Evolutionary conservation across 1,140 invertebrate genomes (phyloP).

Genomic region (Pollicipes pollicipes): DNA sequence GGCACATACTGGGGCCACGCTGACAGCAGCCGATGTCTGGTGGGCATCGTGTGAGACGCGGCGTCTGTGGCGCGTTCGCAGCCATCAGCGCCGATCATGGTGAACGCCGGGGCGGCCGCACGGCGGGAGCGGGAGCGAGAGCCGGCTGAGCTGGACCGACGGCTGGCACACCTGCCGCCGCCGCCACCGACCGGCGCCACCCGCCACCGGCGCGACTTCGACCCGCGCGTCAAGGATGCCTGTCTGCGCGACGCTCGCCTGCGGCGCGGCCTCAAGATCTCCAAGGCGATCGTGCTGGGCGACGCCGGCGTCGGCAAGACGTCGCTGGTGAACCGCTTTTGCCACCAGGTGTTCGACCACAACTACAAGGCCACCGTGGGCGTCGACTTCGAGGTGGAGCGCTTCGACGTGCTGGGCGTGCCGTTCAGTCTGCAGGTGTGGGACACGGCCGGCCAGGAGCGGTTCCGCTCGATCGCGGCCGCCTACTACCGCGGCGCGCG

Average conservation of each 20-base stretch:
- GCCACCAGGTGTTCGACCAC: conserved; percentile 52
- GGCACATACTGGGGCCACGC: too few species aligned
- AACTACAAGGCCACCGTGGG: conserved; percentile 78
- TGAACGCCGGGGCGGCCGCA: conserved; percentile 28
- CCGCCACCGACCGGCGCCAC: conserved; percentile 10
- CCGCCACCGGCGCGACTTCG: conserved; percentile 27
- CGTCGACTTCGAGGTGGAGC: conserved; percentile 75
- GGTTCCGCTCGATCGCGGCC: conserved; percentile 70
- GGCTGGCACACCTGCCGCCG: conserved; percentile 21
- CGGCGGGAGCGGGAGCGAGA: conserved; percentile 46
- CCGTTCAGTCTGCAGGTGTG: conserved; percentile 76
- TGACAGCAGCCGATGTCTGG: too few species aligned
- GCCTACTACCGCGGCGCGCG: conserved; percentile 68
- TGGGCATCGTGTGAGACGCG: too few species aligned
- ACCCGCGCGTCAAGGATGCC: conserved; percentile 33
- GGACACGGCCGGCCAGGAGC: conserved; percentile 78
- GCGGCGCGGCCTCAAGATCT: conserved; percentile 31
- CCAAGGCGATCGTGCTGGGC: conserved; percentile 41
- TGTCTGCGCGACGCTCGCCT: conserved; percentile 33
- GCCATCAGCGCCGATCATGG: too few species aligned
- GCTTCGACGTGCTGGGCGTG: conserved; percentile 53
- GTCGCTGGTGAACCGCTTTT: conserved; percentile 43
- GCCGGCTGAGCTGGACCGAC: conserved; percentile 19
- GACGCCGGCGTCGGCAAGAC: conserved; percentile 36
- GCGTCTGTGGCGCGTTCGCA: too few species aligned